phyloP scores from a whole-genome alignment of 2,888 invertebrate genomes.

The Luffia ferchaultella region DNA sequence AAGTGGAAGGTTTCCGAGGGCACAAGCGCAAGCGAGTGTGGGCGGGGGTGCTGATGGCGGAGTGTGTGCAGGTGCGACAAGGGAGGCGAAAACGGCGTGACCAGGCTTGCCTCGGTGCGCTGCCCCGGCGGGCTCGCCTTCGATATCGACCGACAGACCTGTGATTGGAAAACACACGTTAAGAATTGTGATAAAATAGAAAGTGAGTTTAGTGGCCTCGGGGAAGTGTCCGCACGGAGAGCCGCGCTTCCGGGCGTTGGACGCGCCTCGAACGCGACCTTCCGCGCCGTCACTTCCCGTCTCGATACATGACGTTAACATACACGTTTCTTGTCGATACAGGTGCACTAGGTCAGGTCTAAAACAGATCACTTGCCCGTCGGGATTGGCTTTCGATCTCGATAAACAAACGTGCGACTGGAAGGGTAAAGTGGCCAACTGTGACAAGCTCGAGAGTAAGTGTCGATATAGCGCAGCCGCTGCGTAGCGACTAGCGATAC shows the following conservation, averaged over 20 bases:
- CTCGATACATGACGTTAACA: conserved; percentile 36
- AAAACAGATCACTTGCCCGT: conserved; percentile 96
- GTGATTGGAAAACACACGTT: conserved; percentile 96
- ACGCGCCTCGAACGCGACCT: conserved; percentile 21
- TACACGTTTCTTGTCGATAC: conserved; percentile 65
- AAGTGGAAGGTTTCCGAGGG: background rate
- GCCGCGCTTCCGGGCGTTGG: background rate
- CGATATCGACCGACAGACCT: conserved; percentile 93
- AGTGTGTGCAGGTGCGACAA: conserved; percentile 86
- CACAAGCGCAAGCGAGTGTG: background rate
- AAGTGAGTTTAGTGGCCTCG: conserved; percentile 78
- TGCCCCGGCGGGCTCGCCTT: conserved; percentile 92
- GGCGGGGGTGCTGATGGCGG: conserved; percentile 18
- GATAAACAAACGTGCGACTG: conserved; percentile 98
- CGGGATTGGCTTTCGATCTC: conserved; percentile 96
- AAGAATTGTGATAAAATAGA: conserved; percentile 93
- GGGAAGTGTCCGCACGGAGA: conserved; percentile 53
- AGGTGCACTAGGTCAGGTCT: conserved; percentile 95
- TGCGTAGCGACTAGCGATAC: conserved; percentile 46
- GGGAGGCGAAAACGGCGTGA: conserved; percentile 86
- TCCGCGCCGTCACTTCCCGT: conserved; percentile 51
- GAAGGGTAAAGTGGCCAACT: conserved; percentile 97
- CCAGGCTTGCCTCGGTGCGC: conserved; percentile 86
- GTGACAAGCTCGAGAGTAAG: conserved; percentile 97
- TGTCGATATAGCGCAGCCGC: conserved; percentile 59